Evolutionary conservation across 2,888 invertebrate species (phyloP).

Genomic region (Plemyria rubiginata): DNA sequence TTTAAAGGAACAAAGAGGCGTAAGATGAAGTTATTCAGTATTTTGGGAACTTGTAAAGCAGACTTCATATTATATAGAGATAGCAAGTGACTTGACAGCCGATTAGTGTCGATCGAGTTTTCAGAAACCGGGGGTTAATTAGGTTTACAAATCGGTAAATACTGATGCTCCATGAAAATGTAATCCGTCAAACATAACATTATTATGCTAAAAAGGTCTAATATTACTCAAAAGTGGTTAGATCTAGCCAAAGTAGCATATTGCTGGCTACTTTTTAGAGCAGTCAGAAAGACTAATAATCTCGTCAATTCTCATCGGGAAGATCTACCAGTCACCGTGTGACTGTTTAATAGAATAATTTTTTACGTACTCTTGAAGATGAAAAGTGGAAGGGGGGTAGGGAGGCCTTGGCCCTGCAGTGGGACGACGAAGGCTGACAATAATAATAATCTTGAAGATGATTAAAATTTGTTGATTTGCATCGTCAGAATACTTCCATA

Average conservation of each 20-base stretch:
- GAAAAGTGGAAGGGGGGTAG: no score
- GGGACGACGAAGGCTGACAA: no score
- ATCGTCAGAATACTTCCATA: slow-evolving; percentile 35
- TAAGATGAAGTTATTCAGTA: no score
- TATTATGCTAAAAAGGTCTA: neutral
- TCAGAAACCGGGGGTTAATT: no score
- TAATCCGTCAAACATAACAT: neutral
- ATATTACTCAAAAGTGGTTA: slow-evolving; percentile 2
- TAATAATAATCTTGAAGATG: slow-evolving; percentile 42
- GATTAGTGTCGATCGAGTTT: no score
- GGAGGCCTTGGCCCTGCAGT: no score
- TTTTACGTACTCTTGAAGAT: slow-evolving; percentile 58
- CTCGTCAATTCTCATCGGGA: slow-evolving; percentile 73
- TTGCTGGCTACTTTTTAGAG: slow-evolving; percentile 17
- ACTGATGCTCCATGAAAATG: neutral
- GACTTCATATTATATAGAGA: no score
- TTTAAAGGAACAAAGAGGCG: no score
- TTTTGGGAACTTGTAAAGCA: no score
- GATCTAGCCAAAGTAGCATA: neutral
- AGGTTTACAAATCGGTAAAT: no score
- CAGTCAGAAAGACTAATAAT: slow-evolving; percentile 75
- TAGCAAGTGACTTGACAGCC: no score
- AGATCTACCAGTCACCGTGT: slow-evolving; percentile 77
- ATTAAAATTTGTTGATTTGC: slow-evolving; percentile 42
- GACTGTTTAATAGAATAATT: slow-evolving; percentile 82